Evolutionary conservation across 2,797 vertebrate species (phyloP).

Genomic region (Siniperca scherzeri): DNA sequence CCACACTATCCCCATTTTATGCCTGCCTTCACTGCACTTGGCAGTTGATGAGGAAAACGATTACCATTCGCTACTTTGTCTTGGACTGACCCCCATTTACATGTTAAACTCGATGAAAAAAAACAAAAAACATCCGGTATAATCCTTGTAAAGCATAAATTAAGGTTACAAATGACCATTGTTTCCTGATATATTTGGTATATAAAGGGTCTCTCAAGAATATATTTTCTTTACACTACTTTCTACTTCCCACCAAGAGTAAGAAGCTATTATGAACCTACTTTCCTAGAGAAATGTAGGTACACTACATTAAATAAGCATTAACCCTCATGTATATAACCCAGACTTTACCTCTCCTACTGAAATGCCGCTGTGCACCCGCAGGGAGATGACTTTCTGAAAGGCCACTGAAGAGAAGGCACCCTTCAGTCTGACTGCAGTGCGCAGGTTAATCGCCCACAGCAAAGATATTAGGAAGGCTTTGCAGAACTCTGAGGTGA

Average conservation of each 20-base stretch:
- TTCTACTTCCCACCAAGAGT: no score
- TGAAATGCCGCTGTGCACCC: conserved; percentile 78
- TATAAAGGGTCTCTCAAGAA: background rate
- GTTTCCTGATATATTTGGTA: background rate
- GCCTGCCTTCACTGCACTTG: background rate
- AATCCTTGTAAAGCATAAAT: background rate
- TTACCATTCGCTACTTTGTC: background rate
- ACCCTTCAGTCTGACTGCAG: conserved; percentile 85
- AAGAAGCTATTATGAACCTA: background rate
- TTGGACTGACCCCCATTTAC: background rate
- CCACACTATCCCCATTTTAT: background rate
- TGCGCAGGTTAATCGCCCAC: conserved; percentile 88
- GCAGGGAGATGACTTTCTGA: conserved; percentile 85
- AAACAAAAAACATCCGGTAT: no score
- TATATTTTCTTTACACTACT: background rate
- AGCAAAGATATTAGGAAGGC: conserved; percentile 79
- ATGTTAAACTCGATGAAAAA: background rate
- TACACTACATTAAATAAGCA: background rate
- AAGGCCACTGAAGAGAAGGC: conserved; percentile 85
- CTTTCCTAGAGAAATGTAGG: background rate
- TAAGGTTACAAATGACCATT: background rate
- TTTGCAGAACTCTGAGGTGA: conserved; percentile 84
- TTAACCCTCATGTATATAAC: background rate
- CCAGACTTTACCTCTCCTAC: conserved; percentile 85
- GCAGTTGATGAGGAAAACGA: no score